These are phyloP conservation scores for Coecobrya sp. DNA, from an alignment of 2,888 invertebrate genomes.

Conservation along the genomic window DNA sequence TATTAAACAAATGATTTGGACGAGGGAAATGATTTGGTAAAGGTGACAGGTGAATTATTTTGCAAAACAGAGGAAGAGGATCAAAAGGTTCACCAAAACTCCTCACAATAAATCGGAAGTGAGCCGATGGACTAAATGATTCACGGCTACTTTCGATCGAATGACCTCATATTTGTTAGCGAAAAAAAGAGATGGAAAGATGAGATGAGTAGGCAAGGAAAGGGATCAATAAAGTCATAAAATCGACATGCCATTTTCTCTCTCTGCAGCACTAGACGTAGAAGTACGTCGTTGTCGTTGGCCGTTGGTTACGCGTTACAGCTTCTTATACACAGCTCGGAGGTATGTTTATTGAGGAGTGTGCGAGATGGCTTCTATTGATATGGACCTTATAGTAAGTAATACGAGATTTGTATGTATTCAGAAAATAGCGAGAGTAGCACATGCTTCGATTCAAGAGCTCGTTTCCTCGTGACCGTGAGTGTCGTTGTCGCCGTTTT, in stretches of 20 bases:
- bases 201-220: conserved; percentile 46
- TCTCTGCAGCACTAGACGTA: conserved; percentile 1
- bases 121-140: conserved; percentile 30
- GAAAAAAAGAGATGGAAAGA: conserved; percentile 37
- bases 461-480: conserved; percentile 47
- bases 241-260: conserved; percentile 71
- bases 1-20: neutral
- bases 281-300: conserved; percentile 22
- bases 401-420: neutral
- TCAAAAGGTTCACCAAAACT: neutral
- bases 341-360: conserved; percentile 36
- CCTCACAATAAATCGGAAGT: conserved; percentile 12
- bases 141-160: conserved; percentile 39
- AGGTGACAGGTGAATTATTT: conserved; percentile 12
- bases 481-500: conserved; percentile 64
- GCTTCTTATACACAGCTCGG: neutral
- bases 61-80: neutral
- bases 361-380: conserved; percentile 45
- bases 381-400: neutral
- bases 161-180: conserved; percentile 63
- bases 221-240: conserved; percentile 81
- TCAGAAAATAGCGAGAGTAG: neutral
- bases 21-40: neutral
- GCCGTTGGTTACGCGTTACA: neutral
- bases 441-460: conserved; percentile 6